phyloP scores from a whole-genome alignment of 2,797 vertebrate species.

The Parotocinclus haroldoi region DNA sequence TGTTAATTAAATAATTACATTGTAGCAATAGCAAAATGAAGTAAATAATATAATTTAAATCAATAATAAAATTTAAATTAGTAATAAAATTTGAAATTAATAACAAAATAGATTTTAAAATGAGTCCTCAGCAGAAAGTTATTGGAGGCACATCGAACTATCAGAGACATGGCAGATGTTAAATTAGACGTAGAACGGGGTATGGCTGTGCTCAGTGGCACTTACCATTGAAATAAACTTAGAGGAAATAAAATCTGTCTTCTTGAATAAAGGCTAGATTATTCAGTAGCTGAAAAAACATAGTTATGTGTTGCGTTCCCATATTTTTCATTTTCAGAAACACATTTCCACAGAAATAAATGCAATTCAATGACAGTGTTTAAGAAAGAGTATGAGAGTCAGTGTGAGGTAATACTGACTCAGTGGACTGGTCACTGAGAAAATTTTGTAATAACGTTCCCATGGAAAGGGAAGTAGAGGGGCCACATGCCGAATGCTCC shows the following conservation, averaged over 20 bases:
- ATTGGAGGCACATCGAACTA: not conserved
- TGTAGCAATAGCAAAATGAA: too few species aligned
- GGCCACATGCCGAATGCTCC: not conserved
- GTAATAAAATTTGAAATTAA: too few species aligned
- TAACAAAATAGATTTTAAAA: too few species aligned
- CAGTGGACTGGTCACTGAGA: constrained; percentile 48
- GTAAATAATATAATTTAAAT: too few species aligned
- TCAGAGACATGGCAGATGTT: constrained; percentile 20
- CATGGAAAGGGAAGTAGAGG: constrained; percentile 30
- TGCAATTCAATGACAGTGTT: too few species aligned
- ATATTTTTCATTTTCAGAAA: too few species aligned
- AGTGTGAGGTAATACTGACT: constrained; percentile 56
- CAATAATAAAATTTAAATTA: too few species aligned
- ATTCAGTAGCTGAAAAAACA: too few species aligned
- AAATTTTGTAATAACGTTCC: constrained; percentile 53
- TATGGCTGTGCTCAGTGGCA: constrained; percentile 13
- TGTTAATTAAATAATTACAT: too few species aligned
- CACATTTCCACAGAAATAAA: too few species aligned
- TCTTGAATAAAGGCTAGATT: constrained; percentile 63
- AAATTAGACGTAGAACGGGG: constrained; percentile 7
- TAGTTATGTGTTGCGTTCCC: too few species aligned
- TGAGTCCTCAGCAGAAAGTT: too few species aligned
- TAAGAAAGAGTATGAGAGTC: constrained; percentile 54
- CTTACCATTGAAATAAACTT: constrained; percentile 45
- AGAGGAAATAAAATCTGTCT: constrained; percentile 66